Percentiles rank a stretch among this genome's conserved stretches.
Evolutionary conservation across 2,113 vertebrate species (phyloP).

Genomic region (Mesocricetus auratus): DNA sequence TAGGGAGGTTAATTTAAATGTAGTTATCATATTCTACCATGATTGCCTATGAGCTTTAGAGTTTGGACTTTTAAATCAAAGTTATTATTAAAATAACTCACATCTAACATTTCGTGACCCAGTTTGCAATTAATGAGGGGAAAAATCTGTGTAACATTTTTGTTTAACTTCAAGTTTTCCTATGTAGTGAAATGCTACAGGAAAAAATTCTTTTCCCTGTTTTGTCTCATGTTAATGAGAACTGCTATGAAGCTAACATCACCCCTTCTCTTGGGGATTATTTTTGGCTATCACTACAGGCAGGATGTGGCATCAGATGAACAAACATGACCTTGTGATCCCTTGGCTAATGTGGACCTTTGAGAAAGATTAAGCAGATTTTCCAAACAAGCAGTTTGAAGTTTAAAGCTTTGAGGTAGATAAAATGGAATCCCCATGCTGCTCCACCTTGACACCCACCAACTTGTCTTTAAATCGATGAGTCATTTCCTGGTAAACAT

Average conservation of each 20-base stretch:
- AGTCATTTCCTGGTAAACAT: conserved; percentile 47
- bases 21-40: conserved; percentile 17
- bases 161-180: conserved; percentile 52
- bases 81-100: conserved; percentile 17
- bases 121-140: conserved; percentile 38
- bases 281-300: neutral
- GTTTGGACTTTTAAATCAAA: conserved; percentile 57
- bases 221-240: conserved; percentile 61
- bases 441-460: conserved; percentile 14
- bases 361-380: conserved; percentile 63
- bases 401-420: conserved; percentile 25
- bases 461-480: conserved; percentile 39
- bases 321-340: conserved; percentile 35
- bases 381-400: conserved; percentile 44
- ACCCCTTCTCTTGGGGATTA: conserved; percentile 42
- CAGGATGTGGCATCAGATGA: conserved; percentile 35
- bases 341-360: conserved; percentile 17
- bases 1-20: conserved; percentile 37
- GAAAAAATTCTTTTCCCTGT: conserved; percentile 29
- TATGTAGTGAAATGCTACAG: conserved; percentile 10
- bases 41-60: conserved; percentile 26
- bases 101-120: conserved; percentile 19
- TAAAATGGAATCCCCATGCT: conserved; percentile 2
- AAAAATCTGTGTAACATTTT: conserved; percentile 10
- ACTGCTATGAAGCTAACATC: conserved; percentile 25